Conservation (phyloP, 2,113 vertebrate species). For the Pseudorasbora parva region DNA sequence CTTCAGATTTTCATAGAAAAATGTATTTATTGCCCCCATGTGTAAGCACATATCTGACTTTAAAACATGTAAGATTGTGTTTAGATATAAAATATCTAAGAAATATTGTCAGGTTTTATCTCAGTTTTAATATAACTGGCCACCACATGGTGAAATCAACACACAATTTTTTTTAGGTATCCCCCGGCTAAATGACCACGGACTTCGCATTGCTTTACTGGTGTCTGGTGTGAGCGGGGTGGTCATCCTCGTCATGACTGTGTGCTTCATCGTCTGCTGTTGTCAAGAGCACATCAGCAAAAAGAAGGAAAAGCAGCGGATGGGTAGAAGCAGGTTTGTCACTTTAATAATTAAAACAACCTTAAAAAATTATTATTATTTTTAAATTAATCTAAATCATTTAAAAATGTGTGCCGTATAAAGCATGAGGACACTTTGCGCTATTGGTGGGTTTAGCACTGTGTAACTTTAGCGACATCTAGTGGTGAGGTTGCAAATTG, state of each 20-base stretch:
- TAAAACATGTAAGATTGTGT: neutral
- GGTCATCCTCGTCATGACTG: slow-evolving; percentile 78
- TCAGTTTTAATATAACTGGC: neutral
- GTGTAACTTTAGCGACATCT: no score
- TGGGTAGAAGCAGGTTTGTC: slow-evolving; percentile 68
- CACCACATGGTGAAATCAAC: neutral
- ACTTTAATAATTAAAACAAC: neutral
- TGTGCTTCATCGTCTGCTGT: slow-evolving; percentile 83
- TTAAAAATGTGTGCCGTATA: no score
- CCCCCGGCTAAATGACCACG: slow-evolving; percentile 72
- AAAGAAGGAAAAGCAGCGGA: slow-evolving; percentile 55
- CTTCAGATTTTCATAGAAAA: neutral
- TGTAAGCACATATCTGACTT: neutral
- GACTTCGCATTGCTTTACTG: slow-evolving; percentile 77
- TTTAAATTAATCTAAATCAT: no score
- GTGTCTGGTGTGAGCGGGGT: slow-evolving; percentile 81
- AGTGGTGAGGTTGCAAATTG: no score
- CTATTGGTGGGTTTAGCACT: no score
- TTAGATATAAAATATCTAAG: neutral
- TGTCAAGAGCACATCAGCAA: slow-evolving; percentile 67
- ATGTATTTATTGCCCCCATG: neutral
- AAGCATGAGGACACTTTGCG: no score
- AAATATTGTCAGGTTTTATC: neutral
- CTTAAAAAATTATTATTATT: neutral
- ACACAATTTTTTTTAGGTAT: slow-evolving; percentile 64